These are phyloP conservation scores for Eremophila alpestris DNA, from an alignment of 2,797 vertebrate genomes.

Conservation along the genomic window DNA sequence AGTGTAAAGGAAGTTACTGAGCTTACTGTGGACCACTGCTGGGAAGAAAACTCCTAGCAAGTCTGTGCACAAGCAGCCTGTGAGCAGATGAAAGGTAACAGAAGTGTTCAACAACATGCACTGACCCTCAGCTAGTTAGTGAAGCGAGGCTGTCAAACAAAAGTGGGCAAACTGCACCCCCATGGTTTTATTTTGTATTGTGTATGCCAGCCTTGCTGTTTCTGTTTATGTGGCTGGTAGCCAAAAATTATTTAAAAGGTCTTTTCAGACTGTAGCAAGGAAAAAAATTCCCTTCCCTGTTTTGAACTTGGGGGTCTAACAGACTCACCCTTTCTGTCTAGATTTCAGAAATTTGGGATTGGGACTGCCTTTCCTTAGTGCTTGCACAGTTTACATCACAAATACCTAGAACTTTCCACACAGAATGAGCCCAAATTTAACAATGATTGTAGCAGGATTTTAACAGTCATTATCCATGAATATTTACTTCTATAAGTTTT, in stretches of 20 bases:
- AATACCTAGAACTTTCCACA: background rate
- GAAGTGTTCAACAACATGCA: background rate
- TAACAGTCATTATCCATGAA: background rate
- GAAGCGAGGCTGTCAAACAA: background rate
- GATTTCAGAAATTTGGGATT: background rate
- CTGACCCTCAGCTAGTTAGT: background rate
- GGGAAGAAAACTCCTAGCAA: background rate
- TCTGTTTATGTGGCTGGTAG: background rate
- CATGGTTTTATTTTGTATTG: background rate
- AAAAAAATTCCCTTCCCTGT: background rate
- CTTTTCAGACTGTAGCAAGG: background rate
- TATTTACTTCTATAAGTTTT: conserved; percentile 17
- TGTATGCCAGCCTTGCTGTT: background rate
- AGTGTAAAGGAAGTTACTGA: background rate
- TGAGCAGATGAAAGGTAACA: background rate
- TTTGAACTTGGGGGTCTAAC: background rate
- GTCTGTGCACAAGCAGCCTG: background rate
- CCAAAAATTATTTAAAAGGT: conserved; percentile 12
- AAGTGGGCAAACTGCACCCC: background rate
- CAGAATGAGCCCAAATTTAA: background rate
- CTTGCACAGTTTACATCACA: background rate
- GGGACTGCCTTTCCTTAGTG: background rate
- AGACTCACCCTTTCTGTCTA: background rate
- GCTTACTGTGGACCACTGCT: background rate
- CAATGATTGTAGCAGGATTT: background rate